Conservation (phyloP, 2,797 vertebrate species). For the Alauda arvensis region DNA sequence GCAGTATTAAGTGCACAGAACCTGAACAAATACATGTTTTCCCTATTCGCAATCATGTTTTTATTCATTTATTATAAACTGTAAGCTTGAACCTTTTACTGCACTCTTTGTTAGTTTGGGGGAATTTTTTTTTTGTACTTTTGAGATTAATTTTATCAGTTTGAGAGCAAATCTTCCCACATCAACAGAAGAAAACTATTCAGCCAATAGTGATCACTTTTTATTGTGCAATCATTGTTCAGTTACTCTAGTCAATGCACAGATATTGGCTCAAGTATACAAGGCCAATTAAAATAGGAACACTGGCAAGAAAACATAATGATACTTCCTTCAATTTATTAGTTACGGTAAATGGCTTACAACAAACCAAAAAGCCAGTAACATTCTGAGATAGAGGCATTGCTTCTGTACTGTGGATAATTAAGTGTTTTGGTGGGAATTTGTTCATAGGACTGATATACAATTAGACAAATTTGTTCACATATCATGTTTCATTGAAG, state of each 20-base stretch:
- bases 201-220: conserved; percentile 20
- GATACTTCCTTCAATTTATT: conserved; percentile 73
- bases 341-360: conserved; percentile 65
- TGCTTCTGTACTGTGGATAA: conserved; percentile 69
- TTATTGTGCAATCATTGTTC: conserved; percentile 38
- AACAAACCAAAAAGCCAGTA: conserved; percentile 66
- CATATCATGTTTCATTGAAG: conserved; percentile 72
- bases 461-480: conserved; percentile 77
- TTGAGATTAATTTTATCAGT: neutral
- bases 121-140: neutral
- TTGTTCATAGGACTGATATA: conserved; percentile 68
- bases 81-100: neutral
- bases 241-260: conserved; percentile 56
- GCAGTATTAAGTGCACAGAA: neutral
- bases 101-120: neutral
- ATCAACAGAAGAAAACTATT: neutral
- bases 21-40: neutral
- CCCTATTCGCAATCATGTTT: neutral
- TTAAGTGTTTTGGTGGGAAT: conserved; percentile 76
- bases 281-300: conserved; percentile 73
- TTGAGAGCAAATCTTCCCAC: neutral
- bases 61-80: neutral
- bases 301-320: conserved; percentile 68
- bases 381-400: conserved; percentile 55
- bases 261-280: conserved; percentile 64